Evolutionary conservation across 2,797 vertebrate genomes (phyloP).

Genomic region (Sebastiscus albofasciatus): DNA sequence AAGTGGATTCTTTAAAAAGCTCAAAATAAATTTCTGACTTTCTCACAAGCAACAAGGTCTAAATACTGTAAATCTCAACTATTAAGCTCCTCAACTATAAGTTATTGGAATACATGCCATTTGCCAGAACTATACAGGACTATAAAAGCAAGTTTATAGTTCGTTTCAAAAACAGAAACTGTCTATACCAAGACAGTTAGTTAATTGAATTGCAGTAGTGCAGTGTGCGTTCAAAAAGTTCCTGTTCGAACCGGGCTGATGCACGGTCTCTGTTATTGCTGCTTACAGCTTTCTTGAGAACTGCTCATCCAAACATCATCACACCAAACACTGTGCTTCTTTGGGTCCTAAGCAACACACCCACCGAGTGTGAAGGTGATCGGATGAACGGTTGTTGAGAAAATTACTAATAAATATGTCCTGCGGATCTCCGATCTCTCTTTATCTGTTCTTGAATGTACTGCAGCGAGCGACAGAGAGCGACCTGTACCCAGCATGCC

Average conservation of each 20-base stretch:
- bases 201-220: neutral
- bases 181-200: neutral
- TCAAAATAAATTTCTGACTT: neutral
- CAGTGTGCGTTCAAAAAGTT: neutral
- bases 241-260: no score
- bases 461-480: neutral
- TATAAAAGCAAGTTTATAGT: neutral
- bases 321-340: neutral
- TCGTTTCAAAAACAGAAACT: neutral
- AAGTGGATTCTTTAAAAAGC: neutral
- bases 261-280: no score
- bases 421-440: neutral
- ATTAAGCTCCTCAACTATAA: neutral
- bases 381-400: neutral
- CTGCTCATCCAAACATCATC: neutral
- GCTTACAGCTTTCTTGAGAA: neutral
- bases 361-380: neutral
- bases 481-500: neutral
- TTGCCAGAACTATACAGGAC: neutral
- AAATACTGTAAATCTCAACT: rapidly evolving
- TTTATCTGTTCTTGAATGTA: neutral
- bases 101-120: no score
- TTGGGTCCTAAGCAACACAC: neutral
- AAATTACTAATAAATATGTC: neutral
- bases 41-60: neutral